Evolutionary conservation across 1,140 invertebrate genomes (phyloP), one percentile per base, ranked within the genome.

Genomic region (Bombus confusus): DNA sequence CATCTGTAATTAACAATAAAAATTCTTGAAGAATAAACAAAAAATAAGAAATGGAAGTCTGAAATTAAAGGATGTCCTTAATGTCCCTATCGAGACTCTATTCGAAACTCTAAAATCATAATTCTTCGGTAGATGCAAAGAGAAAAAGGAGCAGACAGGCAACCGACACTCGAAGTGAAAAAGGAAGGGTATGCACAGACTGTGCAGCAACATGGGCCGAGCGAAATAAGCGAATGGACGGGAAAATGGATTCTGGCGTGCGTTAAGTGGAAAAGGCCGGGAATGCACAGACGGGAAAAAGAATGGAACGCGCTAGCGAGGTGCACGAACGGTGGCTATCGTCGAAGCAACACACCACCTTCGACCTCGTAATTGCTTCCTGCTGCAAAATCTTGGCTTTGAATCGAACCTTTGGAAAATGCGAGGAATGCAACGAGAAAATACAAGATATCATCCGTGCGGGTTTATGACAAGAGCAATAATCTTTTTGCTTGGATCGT

Each of bases 241-340:
- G 28, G 37, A 57, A 72, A 87, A 87, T 75, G 43, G 13, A 34
- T 80, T 41, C 41, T 59, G 47, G 39, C 79, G 68, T 34, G 47
- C 18, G 31, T 71, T 52, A 74, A 81, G 80, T 92, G 89, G 81
- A 87, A 84, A 86, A 78, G 78, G 88, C 91, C 91, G 89, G 90
- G 91, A 91, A 90, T 87, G 76, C n/a, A 66, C n/a, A 6, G 80
- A 34, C 72, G 22, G 12, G 3, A 41, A 64, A 28, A 37, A 47
- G 80, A 47, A 76, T 76, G 39, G 39, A 75, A 28, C 80, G 43
- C 41, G 57, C 64, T 28, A 13, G 39, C 31, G 22, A 39, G 71
- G 64, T n/a, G 64, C 78, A 34, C 3, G 43, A 28, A 31, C 31
- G 52, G 52, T n/a, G 18, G 66, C 47, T 3, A 22, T n/a, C 31